A percentile compares a stretch with the other conserved stretches of the same genome.
These are phyloP conservation scores for Rhabdophis nuchalis DNA, from an alignment of 2,797 vertebrate species.

Conservation along the genomic window DNA sequence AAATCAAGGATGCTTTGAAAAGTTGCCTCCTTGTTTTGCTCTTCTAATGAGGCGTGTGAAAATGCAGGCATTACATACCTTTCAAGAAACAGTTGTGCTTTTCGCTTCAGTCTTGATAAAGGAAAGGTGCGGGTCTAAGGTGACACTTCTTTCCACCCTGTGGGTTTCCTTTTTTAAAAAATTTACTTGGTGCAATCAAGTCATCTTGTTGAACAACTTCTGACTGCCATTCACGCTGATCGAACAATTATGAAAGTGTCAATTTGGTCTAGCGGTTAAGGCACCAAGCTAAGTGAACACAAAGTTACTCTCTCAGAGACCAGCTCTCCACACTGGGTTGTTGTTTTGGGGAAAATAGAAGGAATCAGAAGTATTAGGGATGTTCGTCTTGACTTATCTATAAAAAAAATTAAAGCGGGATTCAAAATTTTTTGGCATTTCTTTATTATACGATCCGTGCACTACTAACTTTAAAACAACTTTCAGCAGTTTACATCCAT, in stretches of 20 bases:
- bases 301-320: neutral
- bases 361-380: neutral
- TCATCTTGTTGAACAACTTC: conserved; percentile 4
- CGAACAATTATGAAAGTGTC: conserved; percentile 19
- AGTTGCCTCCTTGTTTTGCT: conserved; percentile 22
- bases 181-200: neutral
- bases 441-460: too few relatives aligned
- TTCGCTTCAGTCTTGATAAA: neutral
- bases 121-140: neutral
- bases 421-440: neutral
- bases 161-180: neutral
- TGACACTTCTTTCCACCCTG: neutral
- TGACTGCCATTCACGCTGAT: neutral
- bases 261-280: neutral
- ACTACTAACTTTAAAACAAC: too few relatives aligned
- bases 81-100: neutral
- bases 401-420: neutral
- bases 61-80: neutral
- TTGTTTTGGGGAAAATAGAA: neutral
- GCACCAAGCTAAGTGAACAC: neutral
- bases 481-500: too few relatives aligned
- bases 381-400: neutral
- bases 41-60: conserved; percentile 28
- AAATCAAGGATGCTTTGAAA: conserved; percentile 42
- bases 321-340: neutral